Conservation (phyloP, 2,888 invertebrate species). For the Melipona beecheii region DNA sequence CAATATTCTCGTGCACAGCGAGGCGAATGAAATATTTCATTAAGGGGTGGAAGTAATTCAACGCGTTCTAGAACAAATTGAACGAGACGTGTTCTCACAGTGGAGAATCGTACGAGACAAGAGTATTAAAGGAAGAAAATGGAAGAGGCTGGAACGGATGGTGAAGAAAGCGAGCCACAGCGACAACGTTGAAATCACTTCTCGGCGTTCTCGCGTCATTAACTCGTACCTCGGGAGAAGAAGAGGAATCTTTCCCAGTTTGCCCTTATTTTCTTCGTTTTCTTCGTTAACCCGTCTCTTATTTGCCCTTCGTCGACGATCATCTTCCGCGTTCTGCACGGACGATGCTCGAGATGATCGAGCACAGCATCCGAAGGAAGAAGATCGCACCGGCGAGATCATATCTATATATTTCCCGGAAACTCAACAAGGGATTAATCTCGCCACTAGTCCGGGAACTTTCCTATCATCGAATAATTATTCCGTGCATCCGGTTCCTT, state of each 20-base stretch:
- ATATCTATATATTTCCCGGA: conserved; percentile 16
- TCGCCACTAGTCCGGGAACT: neutral
- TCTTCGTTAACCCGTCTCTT: conserved; percentile 65
- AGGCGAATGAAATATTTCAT: neutral
- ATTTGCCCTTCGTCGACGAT: conserved; percentile 49
- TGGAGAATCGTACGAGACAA: conserved; percentile 7
- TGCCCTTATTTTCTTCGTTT: conserved; percentile 51
- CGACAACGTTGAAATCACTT: conserved; percentile 61
- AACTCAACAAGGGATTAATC: conserved; percentile 13
- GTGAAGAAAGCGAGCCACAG: conserved; percentile 25
- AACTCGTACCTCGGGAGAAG: conserved; percentile 33
- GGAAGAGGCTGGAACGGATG: neutral
- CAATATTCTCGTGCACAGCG: neutral
- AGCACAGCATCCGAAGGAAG: neutral
- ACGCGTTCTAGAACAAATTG: conserved; percentile 1
- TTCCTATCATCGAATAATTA: conserved; percentile 5
- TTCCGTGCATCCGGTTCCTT: conserved; percentile 4
- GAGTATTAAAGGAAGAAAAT: conserved; percentile 34
- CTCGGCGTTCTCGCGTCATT: conserved; percentile 57
- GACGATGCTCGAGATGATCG: conserved; percentile 1
- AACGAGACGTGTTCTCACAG: neutral
- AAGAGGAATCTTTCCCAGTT: neutral
- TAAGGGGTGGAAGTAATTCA: neutral
- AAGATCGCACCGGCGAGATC: neutral
- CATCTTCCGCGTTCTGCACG: conserved; percentile 56